phyloP scores from a whole-genome alignment of 37 sponge, comb jelly and placozoan genomes.

The Geodia barretti region DNA sequence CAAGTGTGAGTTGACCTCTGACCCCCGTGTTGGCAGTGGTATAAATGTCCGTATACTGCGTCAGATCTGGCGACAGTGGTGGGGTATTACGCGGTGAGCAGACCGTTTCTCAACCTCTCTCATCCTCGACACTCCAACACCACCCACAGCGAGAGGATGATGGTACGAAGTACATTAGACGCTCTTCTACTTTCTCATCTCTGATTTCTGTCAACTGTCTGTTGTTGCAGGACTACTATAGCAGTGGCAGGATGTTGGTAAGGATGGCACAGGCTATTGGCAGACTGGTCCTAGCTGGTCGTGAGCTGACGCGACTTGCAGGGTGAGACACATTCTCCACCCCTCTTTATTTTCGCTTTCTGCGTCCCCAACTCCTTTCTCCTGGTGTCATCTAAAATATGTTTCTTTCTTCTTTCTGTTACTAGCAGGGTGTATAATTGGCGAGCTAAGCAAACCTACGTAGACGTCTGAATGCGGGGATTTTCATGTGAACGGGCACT shows the following conservation, averaged over 20 bases:
- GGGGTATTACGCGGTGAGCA: conserved; percentile 81
- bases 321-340: conserved; percentile 56
- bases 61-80: conserved; percentile 88
- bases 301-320: conserved; percentile 87
- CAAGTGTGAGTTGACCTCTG: conserved; percentile 70
- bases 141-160: conserved; percentile 69
- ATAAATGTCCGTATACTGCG: neutral
- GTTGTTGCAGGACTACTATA: conserved; percentile 72
- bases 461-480: neutral
- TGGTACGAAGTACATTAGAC: conserved; percentile 28
- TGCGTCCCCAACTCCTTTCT: no score
- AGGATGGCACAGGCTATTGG: conserved; percentile 95
- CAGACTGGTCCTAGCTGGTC: conserved; percentile 87
- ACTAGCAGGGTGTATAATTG: neutral
- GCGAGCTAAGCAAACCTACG: neutral
- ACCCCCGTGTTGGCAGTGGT: neutral
- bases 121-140: conserved; percentile 53
- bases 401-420: neutral
- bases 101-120: conserved; percentile 81
- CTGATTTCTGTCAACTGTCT: no score
- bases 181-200: neutral
- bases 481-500: neutral
- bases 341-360: neutral
- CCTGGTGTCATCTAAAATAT: neutral
- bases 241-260: conserved; percentile 89